These are phyloP conservation scores for Rhopilema esculentum DNA, from an alignment of 30 jellyfish, hydroid and myxozoan species.

Conservation along the genomic window DNA sequence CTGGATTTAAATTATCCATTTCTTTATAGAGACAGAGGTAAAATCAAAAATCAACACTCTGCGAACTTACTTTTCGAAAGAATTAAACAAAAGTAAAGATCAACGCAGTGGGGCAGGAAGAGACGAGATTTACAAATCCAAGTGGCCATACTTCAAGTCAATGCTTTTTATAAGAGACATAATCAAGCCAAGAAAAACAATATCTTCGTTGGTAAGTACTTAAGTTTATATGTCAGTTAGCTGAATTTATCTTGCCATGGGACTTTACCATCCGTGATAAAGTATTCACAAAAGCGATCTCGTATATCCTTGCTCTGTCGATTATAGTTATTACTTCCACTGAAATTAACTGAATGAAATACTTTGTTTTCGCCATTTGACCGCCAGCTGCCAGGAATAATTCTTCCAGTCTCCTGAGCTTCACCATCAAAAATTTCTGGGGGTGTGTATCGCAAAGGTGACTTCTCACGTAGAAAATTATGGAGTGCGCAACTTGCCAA, in stretches of 20 bases:
- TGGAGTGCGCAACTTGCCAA: constrained; percentile 31
- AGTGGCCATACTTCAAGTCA: constrained; percentile 58
- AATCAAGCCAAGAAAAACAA: constrained; percentile 52
- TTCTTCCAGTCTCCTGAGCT: constrained; percentile 16
- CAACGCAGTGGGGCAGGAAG: constrained; percentile 58
- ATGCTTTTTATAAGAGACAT: constrained; percentile 36
- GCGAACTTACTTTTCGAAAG: constrained; percentile 49
- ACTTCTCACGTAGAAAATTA: constrained; percentile 14
- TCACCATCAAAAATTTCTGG: constrained; percentile 25
- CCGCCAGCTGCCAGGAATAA: constrained; percentile 35
- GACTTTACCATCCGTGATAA: constrained; percentile 1
- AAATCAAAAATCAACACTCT: constrained; percentile 45
- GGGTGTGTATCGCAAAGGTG: constrained; percentile 39
- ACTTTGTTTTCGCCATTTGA: constrained; percentile 7
- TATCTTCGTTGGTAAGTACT: constrained; percentile 35
- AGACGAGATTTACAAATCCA: constrained; percentile 47
- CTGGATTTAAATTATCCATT: neutral
- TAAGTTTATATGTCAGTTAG: neutral
- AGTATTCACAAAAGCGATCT: constrained; percentile 3
- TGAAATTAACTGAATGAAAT: constrained; percentile 4
- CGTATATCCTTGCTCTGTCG: constrained; percentile 9
- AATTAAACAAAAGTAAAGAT: constrained; percentile 8
- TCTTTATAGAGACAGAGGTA: constrained; percentile 40
- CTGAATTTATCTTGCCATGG: constrained; percentile 13
- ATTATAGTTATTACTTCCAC: constrained; percentile 40